Evolutionary conservation across 1,140 invertebrate genomes (phyloP).

Genomic region (Acromyrmex echinatior): DNA sequence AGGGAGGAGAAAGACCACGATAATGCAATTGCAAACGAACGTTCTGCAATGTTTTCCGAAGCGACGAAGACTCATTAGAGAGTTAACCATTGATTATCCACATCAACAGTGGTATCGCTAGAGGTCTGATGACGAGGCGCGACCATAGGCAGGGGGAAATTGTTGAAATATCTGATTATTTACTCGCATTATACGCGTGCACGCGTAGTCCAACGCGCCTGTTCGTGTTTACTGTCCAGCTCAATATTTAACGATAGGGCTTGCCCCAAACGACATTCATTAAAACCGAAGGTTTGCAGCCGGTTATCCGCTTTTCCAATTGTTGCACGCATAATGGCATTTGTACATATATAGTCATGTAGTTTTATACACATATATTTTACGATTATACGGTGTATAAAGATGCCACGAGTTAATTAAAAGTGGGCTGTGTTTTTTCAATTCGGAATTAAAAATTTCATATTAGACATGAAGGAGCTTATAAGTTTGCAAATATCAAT

Average conservation of each 20-base stretch:
- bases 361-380: not conserved
- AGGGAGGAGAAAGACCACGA: not conserved
- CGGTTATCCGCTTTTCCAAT: conserved; percentile 12
- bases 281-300: conserved; percentile 26
- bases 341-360: not conserved
- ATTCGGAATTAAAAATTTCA: not conserved
- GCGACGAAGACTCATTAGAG: conserved; percentile 42
- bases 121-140: conserved; percentile 26
- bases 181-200: conserved; percentile 52
- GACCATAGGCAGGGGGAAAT: not conserved
- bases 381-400: not conserved
- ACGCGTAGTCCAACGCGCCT: conserved; percentile 22
- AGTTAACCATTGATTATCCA: conserved; percentile 50
- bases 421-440: not conserved
- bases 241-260: conserved; percentile 55
- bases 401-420: not conserved
- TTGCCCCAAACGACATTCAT: conserved; percentile 43
- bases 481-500: not conserved
- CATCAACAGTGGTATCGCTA: conserved; percentile 29
- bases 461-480: not conserved
- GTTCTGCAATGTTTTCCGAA: conserved; percentile 42
- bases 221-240: conserved; percentile 32
- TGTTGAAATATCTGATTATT: conserved; percentile 62
- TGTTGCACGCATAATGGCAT: not conserved
- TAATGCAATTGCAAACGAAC: conserved; percentile 16